These are phyloP conservation scores for Amblyopsis rosae DNA, from an alignment of 2,113 vertebrate genomes.

Conservation along the genomic window DNA sequence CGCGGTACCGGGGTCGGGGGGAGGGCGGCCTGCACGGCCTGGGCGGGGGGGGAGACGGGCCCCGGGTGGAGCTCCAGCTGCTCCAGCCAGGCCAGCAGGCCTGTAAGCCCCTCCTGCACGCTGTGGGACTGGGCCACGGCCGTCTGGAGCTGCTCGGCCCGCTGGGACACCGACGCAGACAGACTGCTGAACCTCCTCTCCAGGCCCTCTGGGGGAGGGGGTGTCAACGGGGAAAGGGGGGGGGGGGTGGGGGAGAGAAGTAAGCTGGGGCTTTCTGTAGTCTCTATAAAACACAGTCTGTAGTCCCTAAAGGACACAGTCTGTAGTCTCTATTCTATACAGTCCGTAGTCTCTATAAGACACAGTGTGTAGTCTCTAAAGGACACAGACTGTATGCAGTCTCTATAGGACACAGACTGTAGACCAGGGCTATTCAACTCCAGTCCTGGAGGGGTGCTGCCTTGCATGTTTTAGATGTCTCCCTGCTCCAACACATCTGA, in stretches of 20 bases:
- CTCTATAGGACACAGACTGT: too few species aligned
- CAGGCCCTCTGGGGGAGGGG: constrained; percentile 77
- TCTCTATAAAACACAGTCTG: too few species aligned
- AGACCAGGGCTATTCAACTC: too few species aligned
- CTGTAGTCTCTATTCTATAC: too few species aligned
- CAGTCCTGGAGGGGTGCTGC: too few species aligned
- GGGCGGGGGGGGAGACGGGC: constrained; percentile 72
- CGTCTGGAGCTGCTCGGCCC: constrained; percentile 89
- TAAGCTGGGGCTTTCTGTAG: background rate
- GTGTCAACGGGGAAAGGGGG: background rate
- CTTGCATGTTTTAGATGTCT: too few species aligned
- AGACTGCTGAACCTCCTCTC: constrained; percentile 83
- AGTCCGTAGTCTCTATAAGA: too few species aligned
- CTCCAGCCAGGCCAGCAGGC: constrained; percentile 84
- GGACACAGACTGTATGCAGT: too few species aligned
- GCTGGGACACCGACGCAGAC: constrained; percentile 80
- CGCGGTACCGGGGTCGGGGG: constrained; percentile 84
- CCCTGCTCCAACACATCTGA: too few species aligned
- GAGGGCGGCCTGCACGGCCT: constrained; percentile 86
- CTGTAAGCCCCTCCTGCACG: constrained; percentile 91
- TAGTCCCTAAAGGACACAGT: too few species aligned
- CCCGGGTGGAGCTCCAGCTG: constrained; percentile 79
- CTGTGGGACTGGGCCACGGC: constrained; percentile 93
- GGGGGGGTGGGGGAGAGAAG: background rate
- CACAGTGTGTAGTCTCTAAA: too few species aligned